Evolutionary conservation across 2,113 vertebrate genomes (phyloP), one percentile per base, ranked within the genome.

Genomic region (Seriola rivoliana): DNA sequence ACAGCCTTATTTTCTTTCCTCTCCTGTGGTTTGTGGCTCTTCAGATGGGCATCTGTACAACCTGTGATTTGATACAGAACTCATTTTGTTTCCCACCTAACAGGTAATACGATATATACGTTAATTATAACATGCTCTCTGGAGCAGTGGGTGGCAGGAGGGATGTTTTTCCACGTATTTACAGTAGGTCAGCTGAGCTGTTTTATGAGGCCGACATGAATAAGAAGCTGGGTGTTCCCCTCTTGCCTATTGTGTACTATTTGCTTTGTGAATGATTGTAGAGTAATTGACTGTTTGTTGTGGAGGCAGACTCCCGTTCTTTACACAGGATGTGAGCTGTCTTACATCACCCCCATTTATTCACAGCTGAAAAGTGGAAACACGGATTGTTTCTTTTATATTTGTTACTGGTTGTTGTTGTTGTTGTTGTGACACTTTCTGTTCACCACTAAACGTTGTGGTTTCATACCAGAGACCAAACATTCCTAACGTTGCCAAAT

Each of bases 221-320:
- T 73, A 62, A 73, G 85, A 63, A 42, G 54, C 54, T 79, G 81
- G 85, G 88, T 88, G 90, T 88, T 88, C 64, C 82, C 80, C 64
- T 66, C 80, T 66, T 62, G 16, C 44, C 84, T 55, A 63, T 89
- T 89, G 74, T 90, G 73, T 36, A 17, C 60, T 82, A 40, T 87
- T 87, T 80, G 69, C 68, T 81, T 86, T 79, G 76, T 75, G 71
- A 63, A 71, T 65, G 25, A 76, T 42, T 42, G 46, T 79, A 58
- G 60, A 65, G 46, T 77, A 64, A 83, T 59, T 79, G 46, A 50
- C 17, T 77, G 70, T 81, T 89, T 78, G 76, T 88, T 83, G 80
- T 88, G 73, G 74, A 75, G 71, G 74, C 19, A 3, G 79, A 79
- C 60, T 91, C 81, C 58, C 74, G 42, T 81, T 78, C 55, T 60